Evolutionary conservation across 2,797 vertebrate species (phyloP), one percentile per base, ranked within the genome.

Genomic region (Morelia viridis): DNA sequence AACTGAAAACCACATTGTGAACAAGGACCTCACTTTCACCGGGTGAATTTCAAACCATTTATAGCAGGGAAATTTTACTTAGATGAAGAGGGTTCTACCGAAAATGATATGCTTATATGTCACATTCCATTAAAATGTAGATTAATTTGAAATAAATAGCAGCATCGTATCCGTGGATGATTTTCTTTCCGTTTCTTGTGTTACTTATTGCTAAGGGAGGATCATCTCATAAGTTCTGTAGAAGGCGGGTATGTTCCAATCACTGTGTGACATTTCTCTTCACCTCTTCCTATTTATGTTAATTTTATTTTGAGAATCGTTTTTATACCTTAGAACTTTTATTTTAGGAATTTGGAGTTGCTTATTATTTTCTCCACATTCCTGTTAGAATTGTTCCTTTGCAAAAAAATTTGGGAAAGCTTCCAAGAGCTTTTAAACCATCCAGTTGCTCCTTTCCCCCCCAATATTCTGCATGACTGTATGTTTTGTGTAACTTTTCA

Each of bases 181-280:
- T 97, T 95, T 91, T 97, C 93, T 95, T 97, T 91, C 96, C 86
- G 46, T 94, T 96, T 95, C 92, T 92, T 96, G 89, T 96, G 91
- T 96, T 95, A 93, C 5, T 95, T 89, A 0, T 97, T 96, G 96
- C 97, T 97, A 97, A 99, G 98, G 98, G 98, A 98, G 98, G 98
- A 95, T 98, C 98, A 83, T 98, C 98, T 97, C 98, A 97, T 98
- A 98, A 98, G 97, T 98, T 98, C 98, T 97, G 96, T 98, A 98
- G 98, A 97, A 97, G 97, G 97, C 97, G 98, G 98, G 98, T 98
- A 98, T 95, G 98, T 99, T 97, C 94, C 93, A 94, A 95, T 62
- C 87, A 90, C 92, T 87, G 94, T 93, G 95, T 97, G 97, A 96
- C 90, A 68, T 89, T 89, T 86, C 80, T 0, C 90, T 88, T 89